Conservation (phyloP, 2,797 vertebrate genomes). For the Psittacula derbiana region DNA sequence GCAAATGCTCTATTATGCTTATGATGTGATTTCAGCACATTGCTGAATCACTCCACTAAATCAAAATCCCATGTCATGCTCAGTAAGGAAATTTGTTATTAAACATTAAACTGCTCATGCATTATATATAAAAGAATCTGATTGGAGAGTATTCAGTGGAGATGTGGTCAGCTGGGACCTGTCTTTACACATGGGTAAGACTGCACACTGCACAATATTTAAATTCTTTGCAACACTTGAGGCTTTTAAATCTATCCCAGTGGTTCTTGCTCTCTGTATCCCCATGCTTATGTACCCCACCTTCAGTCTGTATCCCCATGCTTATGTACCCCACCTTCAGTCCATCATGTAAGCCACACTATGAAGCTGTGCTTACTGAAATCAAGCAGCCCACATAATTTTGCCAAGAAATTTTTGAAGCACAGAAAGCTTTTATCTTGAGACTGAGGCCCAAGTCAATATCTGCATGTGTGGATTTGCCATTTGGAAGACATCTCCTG, state of each 20-base stretch:
- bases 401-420: not conserved
- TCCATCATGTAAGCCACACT: accelerated
- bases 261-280: not conserved
- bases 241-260: not conserved
- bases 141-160: accelerated
- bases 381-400: not conserved
- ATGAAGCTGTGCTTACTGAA: not conserved
- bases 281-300: accelerated
- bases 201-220: not conserved
- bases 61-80: not conserved
- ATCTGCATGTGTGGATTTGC: not conserved
- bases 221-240: not conserved
- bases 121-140: not conserved
- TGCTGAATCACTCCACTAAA: not conserved
- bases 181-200: accelerated
- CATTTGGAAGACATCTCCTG: not conserved
- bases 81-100: not conserved
- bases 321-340: not conserved
- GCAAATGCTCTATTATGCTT: not conserved
- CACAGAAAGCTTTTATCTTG: not conserved
- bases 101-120: not conserved
- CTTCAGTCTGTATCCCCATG: accelerated
- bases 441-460: not conserved
- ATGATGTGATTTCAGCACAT: not conserved
- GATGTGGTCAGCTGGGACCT: not conserved